These are phyloP conservation scores for Sinocyclocheilus anophthalmus DNA, from an alignment of 2,113 vertebrate species.

Conservation along the genomic window DNA sequence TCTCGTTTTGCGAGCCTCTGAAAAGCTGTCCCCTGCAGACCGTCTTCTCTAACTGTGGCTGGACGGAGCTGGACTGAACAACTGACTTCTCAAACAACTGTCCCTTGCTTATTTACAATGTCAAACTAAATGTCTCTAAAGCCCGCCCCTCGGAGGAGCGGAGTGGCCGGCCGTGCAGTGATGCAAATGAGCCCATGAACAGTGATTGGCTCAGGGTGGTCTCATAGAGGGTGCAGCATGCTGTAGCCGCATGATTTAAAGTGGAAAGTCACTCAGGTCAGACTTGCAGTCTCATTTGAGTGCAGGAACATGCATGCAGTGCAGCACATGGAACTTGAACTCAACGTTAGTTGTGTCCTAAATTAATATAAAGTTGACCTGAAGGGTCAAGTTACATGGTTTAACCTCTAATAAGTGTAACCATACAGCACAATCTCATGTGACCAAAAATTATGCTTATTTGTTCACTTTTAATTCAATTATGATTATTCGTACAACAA, in stretches of 20 bases:
- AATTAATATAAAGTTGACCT: background rate
- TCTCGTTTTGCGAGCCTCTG: constrained; percentile 60
- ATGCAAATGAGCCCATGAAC: constrained; percentile 61
- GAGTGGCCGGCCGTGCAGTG: constrained; percentile 66
- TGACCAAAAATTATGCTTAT: background rate
- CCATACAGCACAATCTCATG: background rate
- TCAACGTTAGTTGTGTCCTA: background rate
- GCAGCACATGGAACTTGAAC: constrained; percentile 57
- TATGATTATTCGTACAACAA: background rate
- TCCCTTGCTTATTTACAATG: constrained; percentile 85
- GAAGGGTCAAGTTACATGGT: constrained; percentile 23
- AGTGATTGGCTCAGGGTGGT: constrained; percentile 64
- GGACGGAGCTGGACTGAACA: constrained; percentile 69
- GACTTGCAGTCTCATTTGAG: constrained; percentile 68
- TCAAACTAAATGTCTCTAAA: constrained; percentile 81
- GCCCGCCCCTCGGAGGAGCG: constrained; percentile 67
- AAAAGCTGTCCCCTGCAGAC: constrained; percentile 64
- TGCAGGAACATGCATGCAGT: constrained; percentile 64
- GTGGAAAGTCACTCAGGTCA: constrained; percentile 74
- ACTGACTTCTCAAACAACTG: constrained; percentile 79
- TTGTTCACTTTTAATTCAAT: background rate
- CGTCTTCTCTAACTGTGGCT: constrained; percentile 60
- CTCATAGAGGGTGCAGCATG: constrained; percentile 74
- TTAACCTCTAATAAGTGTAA: background rate
- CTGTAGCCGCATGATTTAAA: constrained; percentile 82